Evolutionary conservation across 2,888 invertebrate genomes (phyloP), one percentile per base, ranked within the genome.

Genomic region (Uloborus plumipes): DNA sequence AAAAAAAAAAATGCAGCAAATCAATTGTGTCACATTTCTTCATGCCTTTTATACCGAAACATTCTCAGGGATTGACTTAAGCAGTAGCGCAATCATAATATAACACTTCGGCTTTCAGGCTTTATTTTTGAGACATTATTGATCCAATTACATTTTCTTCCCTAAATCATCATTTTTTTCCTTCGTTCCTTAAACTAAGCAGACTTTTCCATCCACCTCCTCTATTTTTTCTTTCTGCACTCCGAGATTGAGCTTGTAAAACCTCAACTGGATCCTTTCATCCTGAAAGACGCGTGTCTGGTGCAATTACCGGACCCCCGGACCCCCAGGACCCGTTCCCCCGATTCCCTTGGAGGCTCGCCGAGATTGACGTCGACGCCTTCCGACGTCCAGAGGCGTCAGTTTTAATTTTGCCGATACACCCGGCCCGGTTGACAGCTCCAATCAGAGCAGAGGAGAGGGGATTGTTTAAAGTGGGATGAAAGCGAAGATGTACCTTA

Each of bases 391-490:
- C 58, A 58, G 39, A 39, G 31, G 69, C 77, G 77, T 77, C 77
- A 77, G 77, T 77, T 77, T 77, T 77, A 77, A 77, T 77, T 77
- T 71, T 55, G 55, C 14, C 31, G 39, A 39, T 39, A 39, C 39
- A 39, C 3, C 39, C 39, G 39, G 9, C 39, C n/a, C 9, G 9
- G 39, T 39, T 39, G 39, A 39, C 39, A 39, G 39, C 39, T 9
- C 39, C 39, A 39, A 39, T 39, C 39, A 39, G 39, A 1, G 39
- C 39, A 39, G 39, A 39, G 39, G 11, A 39, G 9, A 39, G 7
- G 9, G 39, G 39, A 39, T 39, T 39, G 39, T 39, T 39, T 39
- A 39, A 39, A 39, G 39, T 39, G 39, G 9, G 9, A 39, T 39
- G 39, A 39, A 39, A 39, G 9, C 39, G 11, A 39, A 11, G 7